Base-by-base conservation (phyloP, 2,888 invertebrate genomes). In the Chydorus sphaericus region DNA sequence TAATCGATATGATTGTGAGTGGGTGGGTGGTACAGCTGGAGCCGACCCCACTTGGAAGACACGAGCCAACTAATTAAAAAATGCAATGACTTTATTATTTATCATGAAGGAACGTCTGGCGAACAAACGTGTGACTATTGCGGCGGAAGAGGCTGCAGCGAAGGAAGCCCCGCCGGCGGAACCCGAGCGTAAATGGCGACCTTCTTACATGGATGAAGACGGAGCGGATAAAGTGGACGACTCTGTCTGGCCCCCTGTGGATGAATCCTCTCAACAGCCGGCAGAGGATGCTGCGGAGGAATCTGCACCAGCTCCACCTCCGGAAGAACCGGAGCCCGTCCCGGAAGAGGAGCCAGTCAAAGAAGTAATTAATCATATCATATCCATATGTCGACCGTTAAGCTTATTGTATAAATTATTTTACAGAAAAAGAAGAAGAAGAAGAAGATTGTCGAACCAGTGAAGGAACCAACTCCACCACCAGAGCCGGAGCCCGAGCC, bases 401-500 rank as follows among this genome's bases (percentile, higher is more conserved):
- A n/a, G n/a, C n/a, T n/a, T n/a, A n/a, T n/a, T n/a, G n/a, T n/a
- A n/a, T n/a, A n/a, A 20, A 16, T 30, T 26, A 49, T n/a, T 14
- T 14, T 18, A 31, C 26, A 20, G 23, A 18, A 37, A 37, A 52
- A 52, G 52, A 10, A 4, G 20, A 36, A 52, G 11, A 36, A 52
- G 37, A 52, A 52, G 36, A 52, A 52, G 36, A 52, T 36, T 33
- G 36, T 36, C 36, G 18, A 26, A 11, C 28, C 16, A 14, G 54
- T 39, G 7, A 39, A 54, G 20, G 44, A 54, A 48, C 39, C 54
- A 1, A 36, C 30, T n/a, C 8, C 7, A 10, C 8, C 16, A 8
- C 44, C 38, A 1, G 48, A 48, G 16, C 55, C 55, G 14, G 55
- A 55, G 18, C 33, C 36, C 7, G 55, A 48, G 29, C 55, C 48